These are phyloP conservation scores for Sinocyclocheilus rhinocerous DNA, from an alignment of 2,113 vertebrate species.

Conservation along the genomic window DNA sequence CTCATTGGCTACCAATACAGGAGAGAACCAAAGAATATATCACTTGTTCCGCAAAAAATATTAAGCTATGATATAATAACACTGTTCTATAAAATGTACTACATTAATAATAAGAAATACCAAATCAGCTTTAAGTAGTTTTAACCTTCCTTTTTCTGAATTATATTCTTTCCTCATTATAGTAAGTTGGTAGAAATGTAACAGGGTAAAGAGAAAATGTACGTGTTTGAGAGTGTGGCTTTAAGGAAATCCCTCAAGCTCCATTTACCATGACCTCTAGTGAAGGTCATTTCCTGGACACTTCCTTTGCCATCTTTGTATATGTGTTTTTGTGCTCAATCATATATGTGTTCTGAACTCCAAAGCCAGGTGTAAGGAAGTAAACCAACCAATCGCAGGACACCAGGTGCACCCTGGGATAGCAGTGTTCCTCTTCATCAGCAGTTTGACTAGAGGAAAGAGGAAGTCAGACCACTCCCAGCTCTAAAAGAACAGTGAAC, in stretches of 20 bases:
- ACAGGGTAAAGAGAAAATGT: background rate
- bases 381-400: slow-evolving; percentile 32
- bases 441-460: slow-evolving; percentile 30
- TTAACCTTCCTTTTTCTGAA: background rate
- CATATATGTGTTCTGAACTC: background rate
- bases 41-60: background rate
- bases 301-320: slow-evolving; percentile 15
- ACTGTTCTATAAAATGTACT: background rate
- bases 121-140: background rate
- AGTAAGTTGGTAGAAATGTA: background rate
- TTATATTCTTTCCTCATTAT: background rate
- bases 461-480: slow-evolving; percentile 35
- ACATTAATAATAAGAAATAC: background rate
- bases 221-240: background rate
- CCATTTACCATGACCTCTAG: slow-evolving; percentile 44
- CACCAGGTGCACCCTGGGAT: slow-evolving; percentile 47
- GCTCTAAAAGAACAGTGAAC: background rate
- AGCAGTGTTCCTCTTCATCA: slow-evolving; percentile 31
- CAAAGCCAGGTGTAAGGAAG: slow-evolving; percentile 24
- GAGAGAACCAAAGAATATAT: background rate
- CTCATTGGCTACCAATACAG: too few species aligned
- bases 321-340: background rate
- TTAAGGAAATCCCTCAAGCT: slow-evolving; percentile 46
- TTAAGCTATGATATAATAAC: background rate
- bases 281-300: slow-evolving; percentile 24